Base-by-base conservation (phyloP, 2,888 invertebrate genomes). In the Epistrophe eligans region DNA sequence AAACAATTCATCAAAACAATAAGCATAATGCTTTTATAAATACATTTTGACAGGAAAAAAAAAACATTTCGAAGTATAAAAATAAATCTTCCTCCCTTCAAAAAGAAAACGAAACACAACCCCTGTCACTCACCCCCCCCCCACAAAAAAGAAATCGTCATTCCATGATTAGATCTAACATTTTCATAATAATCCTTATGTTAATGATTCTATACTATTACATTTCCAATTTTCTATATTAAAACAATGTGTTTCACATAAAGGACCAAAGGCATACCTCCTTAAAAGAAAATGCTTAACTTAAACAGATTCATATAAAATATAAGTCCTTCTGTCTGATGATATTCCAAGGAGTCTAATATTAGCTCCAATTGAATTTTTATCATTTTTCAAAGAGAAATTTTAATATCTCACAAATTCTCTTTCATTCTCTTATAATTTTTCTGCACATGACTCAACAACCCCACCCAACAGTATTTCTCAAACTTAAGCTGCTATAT, bases 361-460 rank as follows among this genome's bases (percentile, higher is more conserved):
- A 64, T 45, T 64, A 64, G 64, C 15, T 64, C 11, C 28, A 24
- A 28, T 43, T 62, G 19, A 62, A 62, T 10, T 57, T 28, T n/a
- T 24, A 3, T 17, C 4, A 0, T 28, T 19, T 17, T 15, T 40
- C 13, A 40, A 60, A 38, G 38, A 43, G 43, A 58, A 10, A 4
- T 4, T 24, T 8, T 28, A 28, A 28, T 2, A 6, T 43, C 45
- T 64, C 28, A n/a, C 0, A 8, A 4, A 57, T 38, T 77, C 64
- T 73, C 32, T 0, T n/a, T 28, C 1, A 8, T 0, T 62, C 40
- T 11, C 40, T 35, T 35, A 24, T 15, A 4, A 17, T 2, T 17
- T 10, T 10, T 19, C 52, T 79, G 79, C 87, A 55, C 87, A 87
- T 83, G 87, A 83, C 83, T 87, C 87, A 60, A 76, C 87, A 3